phyloP scores from a whole-genome alignment of 2,113 vertebrate species.

The Otus sunia region DNA sequence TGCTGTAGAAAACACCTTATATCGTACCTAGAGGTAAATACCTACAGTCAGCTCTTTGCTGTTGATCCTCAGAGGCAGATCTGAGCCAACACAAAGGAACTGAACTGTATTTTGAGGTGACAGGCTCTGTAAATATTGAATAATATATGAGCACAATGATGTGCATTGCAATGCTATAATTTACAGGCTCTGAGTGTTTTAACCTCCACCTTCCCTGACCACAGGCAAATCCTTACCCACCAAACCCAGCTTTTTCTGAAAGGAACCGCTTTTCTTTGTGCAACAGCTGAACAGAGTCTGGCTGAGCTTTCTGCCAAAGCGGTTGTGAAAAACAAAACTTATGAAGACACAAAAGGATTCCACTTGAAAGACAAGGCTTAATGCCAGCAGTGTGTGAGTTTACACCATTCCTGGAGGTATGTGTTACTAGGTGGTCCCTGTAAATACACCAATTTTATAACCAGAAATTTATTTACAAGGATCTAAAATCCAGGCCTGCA shows the following conservation, averaged over 20 bases:
- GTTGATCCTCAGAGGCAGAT: neutral
- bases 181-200: neutral
- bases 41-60: neutral
- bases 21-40: neutral
- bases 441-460: neutral
- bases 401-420: neutral
- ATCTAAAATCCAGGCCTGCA: neutral
- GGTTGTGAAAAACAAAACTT: neutral
- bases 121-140: neutral
- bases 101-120: neutral
- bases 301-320: neutral
- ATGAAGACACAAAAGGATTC: neutral
- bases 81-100: neutral
- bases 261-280: neutral
- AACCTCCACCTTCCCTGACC: rapidly evolving
- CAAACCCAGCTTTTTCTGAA: neutral
- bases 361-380: neutral
- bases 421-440: neutral
- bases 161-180: neutral
- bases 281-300: neutral
- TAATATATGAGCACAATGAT: neutral
- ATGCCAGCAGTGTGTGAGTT: neutral
- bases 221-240: neutral
- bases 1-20: neutral
- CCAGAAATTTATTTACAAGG: neutral